Conservation (phyloP, 2,113 vertebrate genomes). For the Puma concolor region DNA sequence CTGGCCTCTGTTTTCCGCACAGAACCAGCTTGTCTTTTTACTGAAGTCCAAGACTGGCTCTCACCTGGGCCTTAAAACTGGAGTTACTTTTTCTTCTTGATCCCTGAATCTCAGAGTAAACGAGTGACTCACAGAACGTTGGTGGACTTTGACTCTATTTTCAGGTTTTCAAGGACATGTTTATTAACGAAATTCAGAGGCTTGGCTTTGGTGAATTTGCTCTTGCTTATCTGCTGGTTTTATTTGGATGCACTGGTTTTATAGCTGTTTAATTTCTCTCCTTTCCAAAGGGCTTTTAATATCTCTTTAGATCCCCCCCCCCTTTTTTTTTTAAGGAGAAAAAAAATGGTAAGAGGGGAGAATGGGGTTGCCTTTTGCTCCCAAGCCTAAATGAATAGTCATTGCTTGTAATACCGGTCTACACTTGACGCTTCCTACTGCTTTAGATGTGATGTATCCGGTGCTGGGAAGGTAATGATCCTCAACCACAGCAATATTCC, state of each 20-base stretch:
- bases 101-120: slow-evolving; percentile 15
- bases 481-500: slow-evolving; percentile 90
- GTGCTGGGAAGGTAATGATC: slow-evolving; percentile 94
- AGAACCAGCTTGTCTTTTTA: slow-evolving; percentile 18
- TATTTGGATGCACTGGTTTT: slow-evolving; percentile 60
- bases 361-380: slow-evolving; percentile 78
- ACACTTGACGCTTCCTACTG: slow-evolving; percentile 86
- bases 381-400: slow-evolving; percentile 87
- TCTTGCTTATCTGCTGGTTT: background rate
- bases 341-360: slow-evolving; percentile 55
- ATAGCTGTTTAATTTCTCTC: slow-evolving; percentile 67
- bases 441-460: slow-evolving; percentile 91
- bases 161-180: slow-evolving; percentile 18
- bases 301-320: slow-evolving; percentile 59
- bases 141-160: background rate
- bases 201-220: slow-evolving; percentile 65
- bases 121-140: background rate
- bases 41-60: background rate
- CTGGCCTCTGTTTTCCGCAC: slow-evolving; percentile 55
- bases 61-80: background rate
- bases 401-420: slow-evolving; percentile 85
- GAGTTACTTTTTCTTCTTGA: background rate
- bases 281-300: slow-evolving; percentile 71
- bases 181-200: slow-evolving; percentile 36
- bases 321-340: slow-evolving; percentile 17